Conservation (phyloP, 2,888 invertebrate genomes). For the Adineta ricciae region DNA sequence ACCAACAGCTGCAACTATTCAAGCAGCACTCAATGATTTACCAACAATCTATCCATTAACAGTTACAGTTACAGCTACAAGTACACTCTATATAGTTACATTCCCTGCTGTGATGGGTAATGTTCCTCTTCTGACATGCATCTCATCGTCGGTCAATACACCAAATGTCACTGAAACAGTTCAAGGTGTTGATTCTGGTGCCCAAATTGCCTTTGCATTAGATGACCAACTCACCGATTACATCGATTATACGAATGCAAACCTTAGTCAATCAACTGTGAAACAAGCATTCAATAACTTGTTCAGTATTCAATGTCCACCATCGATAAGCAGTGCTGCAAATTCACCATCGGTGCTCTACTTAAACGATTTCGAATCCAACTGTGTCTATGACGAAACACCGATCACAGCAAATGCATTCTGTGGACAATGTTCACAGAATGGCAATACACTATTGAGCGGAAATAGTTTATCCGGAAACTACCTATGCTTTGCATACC, state of each 20-base stretch:
- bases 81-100: background rate
- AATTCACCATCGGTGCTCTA: background rate
- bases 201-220: slow-evolving; percentile 1
- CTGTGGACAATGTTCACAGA: slow-evolving; percentile 29
- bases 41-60: slow-evolving; percentile 24
- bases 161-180: background rate
- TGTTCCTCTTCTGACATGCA: background rate
- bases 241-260: background rate
- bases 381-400: background rate
- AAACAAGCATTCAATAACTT: background rate
- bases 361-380: slow-evolving; percentile 25
- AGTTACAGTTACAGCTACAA: background rate
- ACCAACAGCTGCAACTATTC: background rate
- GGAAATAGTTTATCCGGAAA: background rate
- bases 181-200: slow-evolving; percentile 22
- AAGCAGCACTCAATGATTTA: slow-evolving; percentile 30
- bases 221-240: slow-evolving; percentile 3
- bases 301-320: slow-evolving; percentile 31
- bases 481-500: background rate
- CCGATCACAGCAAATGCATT: slow-evolving; percentile 19
- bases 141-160: background rate
- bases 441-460: background rate
- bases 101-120: slow-evolving; percentile 24
- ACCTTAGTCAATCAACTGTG: background rate
- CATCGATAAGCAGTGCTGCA: background rate